Base-by-base conservation (phyloP, 1,140 invertebrate genomes). In the Zaprionus taronus region DNA sequence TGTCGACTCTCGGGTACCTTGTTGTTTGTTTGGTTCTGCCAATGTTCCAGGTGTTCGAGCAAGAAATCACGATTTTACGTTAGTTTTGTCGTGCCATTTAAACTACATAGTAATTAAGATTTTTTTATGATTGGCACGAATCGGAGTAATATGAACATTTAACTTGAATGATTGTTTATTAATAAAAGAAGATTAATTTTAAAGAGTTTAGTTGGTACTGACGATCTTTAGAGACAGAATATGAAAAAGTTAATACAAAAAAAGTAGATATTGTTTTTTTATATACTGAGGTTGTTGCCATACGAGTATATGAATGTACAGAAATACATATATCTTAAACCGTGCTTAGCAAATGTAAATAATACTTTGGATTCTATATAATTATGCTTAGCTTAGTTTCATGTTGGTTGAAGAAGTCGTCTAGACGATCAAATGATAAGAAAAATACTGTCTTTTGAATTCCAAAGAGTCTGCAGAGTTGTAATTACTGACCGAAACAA, bases 21-120 rank as follows among this genome's bases (percentile, higher is more conserved):
- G 75, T 79, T 28, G 75, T 79, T 85, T 89, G 85, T 89, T 89
- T 90, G 77, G 51, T n/a, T 81, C 79, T 55, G 72, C 72, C 82
- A 91, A 90, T 91, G 79, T 90, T 89, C 81, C 86, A 89, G 86
- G 68, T 89, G 70, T 90, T 79, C 71, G 69, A 68, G 72, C 82
- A 80, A 79, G 85, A 90, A 89, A 89, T 89, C 83, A 22, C 60
- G 75, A 89, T 85, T 91, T 85, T 69, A 68, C 24, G 31, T 20
- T 58, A 75, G 74, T 77, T 72, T 53, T 47, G 62, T 60, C 73
- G 41, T 62, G 65, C 77, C 49, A 58, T 60, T 69, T 36, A 51
- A 51, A 51, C 47, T 51, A 24, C 20, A 51, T 58, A 75, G 26
- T 60, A 53, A 68, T 69, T 72, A 70, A 64, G 47, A 67, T 51